Evolutionary conservation across 2,113 vertebrate species (phyloP).

Genomic region (Emydura subglobosa): DNA sequence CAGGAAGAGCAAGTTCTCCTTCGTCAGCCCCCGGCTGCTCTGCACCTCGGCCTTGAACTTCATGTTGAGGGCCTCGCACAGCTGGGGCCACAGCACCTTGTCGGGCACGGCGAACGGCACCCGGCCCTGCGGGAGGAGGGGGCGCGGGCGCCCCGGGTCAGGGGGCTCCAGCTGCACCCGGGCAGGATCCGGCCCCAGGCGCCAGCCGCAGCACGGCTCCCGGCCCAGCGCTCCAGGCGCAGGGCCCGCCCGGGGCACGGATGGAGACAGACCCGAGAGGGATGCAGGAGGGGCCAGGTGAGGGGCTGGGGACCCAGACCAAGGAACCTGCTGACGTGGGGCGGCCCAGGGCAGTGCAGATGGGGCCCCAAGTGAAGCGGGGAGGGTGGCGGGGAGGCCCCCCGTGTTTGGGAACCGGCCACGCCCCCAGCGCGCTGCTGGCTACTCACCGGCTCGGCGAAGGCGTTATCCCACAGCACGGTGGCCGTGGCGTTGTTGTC

Average conservation of each 20-base stretch:
- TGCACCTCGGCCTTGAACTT: conserved; percentile 98
- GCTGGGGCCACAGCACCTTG: conserved; percentile 86
- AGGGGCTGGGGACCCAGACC: too few species aligned
- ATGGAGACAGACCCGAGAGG: background rate
- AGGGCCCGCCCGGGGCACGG: accelerated
- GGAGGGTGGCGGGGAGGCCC: background rate
- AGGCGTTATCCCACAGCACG: conserved; percentile 98
- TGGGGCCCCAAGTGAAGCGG: background rate
- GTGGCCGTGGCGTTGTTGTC: conserved; percentile 98
- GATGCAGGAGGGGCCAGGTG: background rate
- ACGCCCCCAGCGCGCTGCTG: background rate
- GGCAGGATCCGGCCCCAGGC: background rate
- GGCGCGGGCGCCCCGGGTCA: background rate
- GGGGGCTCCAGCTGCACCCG: background rate
- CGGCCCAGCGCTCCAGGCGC: background rate
- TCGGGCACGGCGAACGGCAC: conserved; percentile 95
- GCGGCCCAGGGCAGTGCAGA: background rate
- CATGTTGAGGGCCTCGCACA: conserved; percentile 97
- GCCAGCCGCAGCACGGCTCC: background rate
- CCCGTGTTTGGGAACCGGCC: conserved; percentile 17
- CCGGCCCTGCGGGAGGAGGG: conserved; percentile 76
- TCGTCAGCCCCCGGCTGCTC: conserved; percentile 91
- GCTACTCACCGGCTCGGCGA: conserved; percentile 91
- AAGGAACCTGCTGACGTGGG: background rate
- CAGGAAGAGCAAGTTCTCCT: conserved; percentile 95